These are phyloP conservation scores for Patella pellucida DNA, from an alignment of 2,888 invertebrate genomes.

Conservation along the genomic window DNA sequence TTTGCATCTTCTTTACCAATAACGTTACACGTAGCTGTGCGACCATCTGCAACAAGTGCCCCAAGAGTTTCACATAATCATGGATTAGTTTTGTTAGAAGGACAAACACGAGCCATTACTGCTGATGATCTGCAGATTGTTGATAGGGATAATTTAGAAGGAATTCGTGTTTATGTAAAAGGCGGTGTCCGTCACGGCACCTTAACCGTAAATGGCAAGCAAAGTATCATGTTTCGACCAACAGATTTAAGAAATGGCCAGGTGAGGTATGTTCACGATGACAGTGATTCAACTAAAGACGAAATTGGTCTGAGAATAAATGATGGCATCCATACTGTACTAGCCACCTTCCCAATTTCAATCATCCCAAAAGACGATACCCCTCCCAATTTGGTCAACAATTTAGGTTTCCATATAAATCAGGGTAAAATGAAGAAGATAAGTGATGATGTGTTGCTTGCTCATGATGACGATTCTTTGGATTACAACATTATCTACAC, in stretches of 20 bases:
- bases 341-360: slow-evolving; percentile 65
- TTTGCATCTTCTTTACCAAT: slow-evolving; percentile 66
- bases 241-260: slow-evolving; percentile 56
- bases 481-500: slow-evolving; percentile 64
- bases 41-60: slow-evolving; percentile 61
- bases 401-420: slow-evolving; percentile 64
- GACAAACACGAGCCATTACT: slow-evolving; percentile 63
- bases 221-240: slow-evolving; percentile 60
- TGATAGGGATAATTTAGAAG: slow-evolving; percentile 66
- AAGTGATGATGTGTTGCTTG: slow-evolving; percentile 55
- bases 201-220: slow-evolving; percentile 58
- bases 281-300: slow-evolving; percentile 64
- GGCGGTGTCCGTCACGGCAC: slow-evolving; percentile 66
- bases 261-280: slow-evolving; percentile 66
- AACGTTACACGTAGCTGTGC: slow-evolving; percentile 66
- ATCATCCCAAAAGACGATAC: slow-evolving; percentile 70
- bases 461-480: slow-evolving; percentile 66
- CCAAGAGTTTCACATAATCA: slow-evolving; percentile 64
- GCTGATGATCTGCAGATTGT: slow-evolving; percentile 61
- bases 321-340: slow-evolving; percentile 63
- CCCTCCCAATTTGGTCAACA: slow-evolving; percentile 65
- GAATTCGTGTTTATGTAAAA: slow-evolving; percentile 62
- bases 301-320: slow-evolving; percentile 64
- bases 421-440: slow-evolving; percentile 65
- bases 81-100: slow-evolving; percentile 66